Evolutionary conservation across 2,113 vertebrate genomes (phyloP), one percentile per base, ranked within the genome.

Genomic region (Notechis scutatus): DNA sequence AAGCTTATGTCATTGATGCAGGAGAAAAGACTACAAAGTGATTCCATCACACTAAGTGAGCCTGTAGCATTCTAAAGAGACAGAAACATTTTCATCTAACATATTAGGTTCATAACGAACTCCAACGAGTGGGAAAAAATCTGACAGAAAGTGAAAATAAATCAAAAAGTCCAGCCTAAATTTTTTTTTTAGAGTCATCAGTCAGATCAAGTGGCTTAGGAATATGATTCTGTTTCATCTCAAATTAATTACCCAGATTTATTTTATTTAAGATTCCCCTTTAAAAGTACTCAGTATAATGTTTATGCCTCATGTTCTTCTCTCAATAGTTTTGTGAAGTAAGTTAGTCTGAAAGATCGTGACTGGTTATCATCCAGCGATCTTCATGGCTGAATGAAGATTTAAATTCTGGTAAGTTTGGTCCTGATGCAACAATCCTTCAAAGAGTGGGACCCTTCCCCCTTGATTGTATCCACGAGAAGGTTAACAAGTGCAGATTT

Each of bases 31-130:
- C 81, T 90, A 93, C 89, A 90, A 93, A 93, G 81, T 93, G 89
- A 93, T 93, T 90, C 89, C 74, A 87, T 93, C 89, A 93, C 47
- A 90, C 56, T 45, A 56, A 92, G 87, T 50, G 52, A 93, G n/a
- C 86, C 81, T 61, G 29, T 87, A 92, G 55, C 87, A 64, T 93
- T n/a, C 45, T 55, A 54, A 81, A 93, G 56, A 90, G 92, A 88
- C 54, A 90, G 88, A 93, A 93, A 87, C 92, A 93, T 90, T 90
- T 93, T 90, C 54, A 93, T 93, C 88, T 86, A 54, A n/a, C 55
- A 90, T 64, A 93, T 90, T 93, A 93, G 90, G 56, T 74, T 81
- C 45, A 87, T 64, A 64, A 64, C 47, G 61, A 87, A 93, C 45
- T 64, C 74, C 85, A 90, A 61, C 3, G 9, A 34, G 88, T 87